These are phyloP conservation scores for Scaptomyza reducta DNA, from an alignment of 2,888 invertebrate genomes.

Conservation along the genomic window DNA sequence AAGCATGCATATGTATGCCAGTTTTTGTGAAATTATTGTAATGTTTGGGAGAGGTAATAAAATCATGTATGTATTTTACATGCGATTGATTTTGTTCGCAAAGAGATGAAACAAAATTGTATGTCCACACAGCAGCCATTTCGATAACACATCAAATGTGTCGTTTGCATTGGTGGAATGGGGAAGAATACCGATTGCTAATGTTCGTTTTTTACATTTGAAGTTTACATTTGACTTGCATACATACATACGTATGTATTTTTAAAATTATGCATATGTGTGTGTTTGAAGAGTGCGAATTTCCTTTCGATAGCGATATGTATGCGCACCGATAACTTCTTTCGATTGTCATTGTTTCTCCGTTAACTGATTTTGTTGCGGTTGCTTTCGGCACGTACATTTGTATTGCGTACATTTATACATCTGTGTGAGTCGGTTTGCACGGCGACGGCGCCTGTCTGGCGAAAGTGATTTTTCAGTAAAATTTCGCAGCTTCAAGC, in stretches of 20 bases:
- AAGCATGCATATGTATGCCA: slow-evolving; percentile 14
- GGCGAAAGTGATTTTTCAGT: slow-evolving; percentile 75
- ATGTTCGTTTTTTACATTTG: slow-evolving; percentile 16
- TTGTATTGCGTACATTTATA: slow-evolving; percentile 14
- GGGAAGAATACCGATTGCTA: slow-evolving; percentile 6
- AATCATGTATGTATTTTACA: slow-evolving; percentile 33
- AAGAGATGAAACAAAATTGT: slow-evolving; percentile 27
- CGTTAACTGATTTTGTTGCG: slow-evolving; percentile 56
- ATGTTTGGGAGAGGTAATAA: slow-evolving; percentile 30
- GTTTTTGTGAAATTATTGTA: slow-evolving; percentile 22
- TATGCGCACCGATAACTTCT: slow-evolving; percentile 56
- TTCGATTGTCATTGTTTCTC: slow-evolving; percentile 54
- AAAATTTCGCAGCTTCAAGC: slow-evolving; percentile 64
- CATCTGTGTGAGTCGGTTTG: slow-evolving; percentile 43
- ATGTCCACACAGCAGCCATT: slow-evolving; percentile 24
- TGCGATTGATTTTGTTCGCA: slow-evolving; percentile 45
- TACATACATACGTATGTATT: slow-evolving; percentile 12
- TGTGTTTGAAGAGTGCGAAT: slow-evolving; percentile 46
- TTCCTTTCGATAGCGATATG: slow-evolving; percentile 56
- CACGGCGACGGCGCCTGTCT: slow-evolving; percentile 66
- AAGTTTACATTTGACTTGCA: slow-evolving; percentile 15
- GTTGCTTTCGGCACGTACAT: slow-evolving; percentile 51
- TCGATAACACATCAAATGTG: slow-evolving; percentile 24
- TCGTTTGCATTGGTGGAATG: neutral
- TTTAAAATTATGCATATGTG: slow-evolving; percentile 8